A percentile compares a stretch with the other conserved stretches of the same genome.
Conservation (phyloP, 2,113 vertebrate genomes). For the Gila orcuttii region DNA sequence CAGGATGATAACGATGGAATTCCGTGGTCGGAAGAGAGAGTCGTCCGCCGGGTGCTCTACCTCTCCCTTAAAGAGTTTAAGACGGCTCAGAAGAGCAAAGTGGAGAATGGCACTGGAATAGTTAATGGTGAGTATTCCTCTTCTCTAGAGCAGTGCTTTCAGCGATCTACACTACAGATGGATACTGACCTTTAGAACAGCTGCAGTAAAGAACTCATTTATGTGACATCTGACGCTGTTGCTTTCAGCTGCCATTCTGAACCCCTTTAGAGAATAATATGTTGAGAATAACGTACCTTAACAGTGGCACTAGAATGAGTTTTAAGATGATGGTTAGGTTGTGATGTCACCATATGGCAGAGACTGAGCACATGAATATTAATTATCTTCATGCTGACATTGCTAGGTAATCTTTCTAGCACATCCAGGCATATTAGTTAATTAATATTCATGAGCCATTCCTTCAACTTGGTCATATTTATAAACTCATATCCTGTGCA, state of each 20-base stretch:
- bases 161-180: neutral
- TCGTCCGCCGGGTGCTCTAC: conserved; percentile 90
- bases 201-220: conserved; percentile 23
- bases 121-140: conserved; percentile 83
- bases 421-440: conserved; percentile 7
- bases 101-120: conserved; percentile 83
- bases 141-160: conserved; percentile 13
- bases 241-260: neutral
- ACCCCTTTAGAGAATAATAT: neutral
- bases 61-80: conserved; percentile 92
- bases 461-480: neutral
- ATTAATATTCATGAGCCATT: neutral
- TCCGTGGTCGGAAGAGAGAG: conserved; percentile 90
- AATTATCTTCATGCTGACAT: neutral
- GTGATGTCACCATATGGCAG: neutral
- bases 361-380: neutral
- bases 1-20: conserved; percentile 93
- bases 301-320: neutral
- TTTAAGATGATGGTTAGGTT: neutral
- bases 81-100: conserved; percentile 89
- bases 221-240: conserved; percentile 1
- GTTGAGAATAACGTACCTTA: neutral
- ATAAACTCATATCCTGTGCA: neutral
- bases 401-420: conserved; percentile 1
- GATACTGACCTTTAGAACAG: conserved; percentile 48